Evolutionary conservation across 1,140 invertebrate genomes (phyloP).

Genomic region (Platyura marginata): DNA sequence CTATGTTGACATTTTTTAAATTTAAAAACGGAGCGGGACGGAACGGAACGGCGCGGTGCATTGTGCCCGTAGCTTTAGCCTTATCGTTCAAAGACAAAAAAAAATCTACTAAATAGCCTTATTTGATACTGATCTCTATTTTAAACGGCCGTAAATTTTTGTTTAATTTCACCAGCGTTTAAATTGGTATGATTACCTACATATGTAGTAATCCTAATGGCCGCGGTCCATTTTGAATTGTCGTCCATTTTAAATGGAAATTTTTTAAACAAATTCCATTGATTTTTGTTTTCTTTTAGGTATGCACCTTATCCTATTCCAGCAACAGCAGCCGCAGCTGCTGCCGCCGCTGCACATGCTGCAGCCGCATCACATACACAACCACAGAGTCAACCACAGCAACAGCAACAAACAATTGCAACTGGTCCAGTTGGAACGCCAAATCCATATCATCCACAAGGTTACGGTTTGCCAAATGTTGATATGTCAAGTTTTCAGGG

Average conservation of each 20-base stretch:
- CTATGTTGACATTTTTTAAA: too few species aligned
- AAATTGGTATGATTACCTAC: not conserved
- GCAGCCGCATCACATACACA: constrained; percentile 22
- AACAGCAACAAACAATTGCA: constrained; percentile 25
- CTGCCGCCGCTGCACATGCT: constrained; percentile 18
- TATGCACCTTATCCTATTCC: constrained; percentile 24
- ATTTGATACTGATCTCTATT: not conserved
- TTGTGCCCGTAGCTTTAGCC: too few species aligned
- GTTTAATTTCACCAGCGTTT: not conserved
- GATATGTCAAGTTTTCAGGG: constrained; percentile 83
- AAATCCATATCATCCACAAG: constrained; percentile 52
- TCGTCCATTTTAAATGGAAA: not conserved
- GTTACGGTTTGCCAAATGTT: constrained; percentile 68
- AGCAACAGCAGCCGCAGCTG: constrained; percentile 21
- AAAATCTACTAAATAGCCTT: too few species aligned
- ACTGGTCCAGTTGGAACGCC: constrained; percentile 32
- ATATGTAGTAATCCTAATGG: not conserved
- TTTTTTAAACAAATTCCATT: not conserved
- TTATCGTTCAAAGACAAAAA: too few species aligned
- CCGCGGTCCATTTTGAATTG: not conserved
- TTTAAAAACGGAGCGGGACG: too few species aligned
- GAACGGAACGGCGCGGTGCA: too few species aligned
- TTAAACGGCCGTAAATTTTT: not conserved
- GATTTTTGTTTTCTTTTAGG: constrained; percentile 7
- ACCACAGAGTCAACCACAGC: constrained; percentile 18